Conservation (phyloP, 2,797 vertebrate species). For the Philypnodon macrostomus region DNA sequence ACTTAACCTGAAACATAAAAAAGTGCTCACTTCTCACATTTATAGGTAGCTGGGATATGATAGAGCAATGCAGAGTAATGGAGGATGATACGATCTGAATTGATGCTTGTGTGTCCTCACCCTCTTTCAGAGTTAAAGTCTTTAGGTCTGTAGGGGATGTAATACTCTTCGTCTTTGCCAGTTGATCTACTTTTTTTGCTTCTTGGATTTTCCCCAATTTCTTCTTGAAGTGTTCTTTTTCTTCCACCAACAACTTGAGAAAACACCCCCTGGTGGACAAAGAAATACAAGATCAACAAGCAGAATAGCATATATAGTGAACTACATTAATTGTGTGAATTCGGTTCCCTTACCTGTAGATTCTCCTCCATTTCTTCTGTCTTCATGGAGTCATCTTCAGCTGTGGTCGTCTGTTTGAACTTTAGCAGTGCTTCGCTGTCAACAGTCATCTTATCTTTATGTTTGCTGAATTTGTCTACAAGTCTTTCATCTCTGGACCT, state of each 20-base stretch:
- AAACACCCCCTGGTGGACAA: slow-evolving; percentile 81
- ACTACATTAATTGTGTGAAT: no score
- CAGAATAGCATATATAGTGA: no score
- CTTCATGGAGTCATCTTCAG: slow-evolving; percentile 6
- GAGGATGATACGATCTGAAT: no score
- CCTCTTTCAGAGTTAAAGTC: slow-evolving; percentile 93
- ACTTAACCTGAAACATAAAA: slow-evolving; percentile 76
- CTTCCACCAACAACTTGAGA: slow-evolving; percentile 79
- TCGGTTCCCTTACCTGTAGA: slow-evolving; percentile 55
- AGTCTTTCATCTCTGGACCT: slow-evolving; percentile 77
- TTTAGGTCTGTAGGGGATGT: slow-evolving; percentile 90
- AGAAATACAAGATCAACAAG: neutral
- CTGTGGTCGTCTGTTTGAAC: neutral
- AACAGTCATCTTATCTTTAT: slow-evolving; percentile 65
- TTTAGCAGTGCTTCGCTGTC: slow-evolving; percentile 18
- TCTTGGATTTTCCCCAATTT: slow-evolving; percentile 26
- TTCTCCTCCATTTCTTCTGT: slow-evolving; percentile 29
- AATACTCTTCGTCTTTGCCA: slow-evolving; percentile 81
- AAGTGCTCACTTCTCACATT: no score
- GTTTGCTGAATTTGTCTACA: slow-evolving; percentile 82
- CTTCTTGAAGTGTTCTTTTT: slow-evolving; percentile 47
- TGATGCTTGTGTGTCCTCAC: slow-evolving; percentile 73
- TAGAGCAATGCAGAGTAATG: no score
- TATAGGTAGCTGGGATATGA: no score
- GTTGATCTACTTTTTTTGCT: slow-evolving; percentile 70